phyloP scores from a whole-genome alignment of 2,797 vertebrate genomes.

The Coluber constrictor region DNA sequence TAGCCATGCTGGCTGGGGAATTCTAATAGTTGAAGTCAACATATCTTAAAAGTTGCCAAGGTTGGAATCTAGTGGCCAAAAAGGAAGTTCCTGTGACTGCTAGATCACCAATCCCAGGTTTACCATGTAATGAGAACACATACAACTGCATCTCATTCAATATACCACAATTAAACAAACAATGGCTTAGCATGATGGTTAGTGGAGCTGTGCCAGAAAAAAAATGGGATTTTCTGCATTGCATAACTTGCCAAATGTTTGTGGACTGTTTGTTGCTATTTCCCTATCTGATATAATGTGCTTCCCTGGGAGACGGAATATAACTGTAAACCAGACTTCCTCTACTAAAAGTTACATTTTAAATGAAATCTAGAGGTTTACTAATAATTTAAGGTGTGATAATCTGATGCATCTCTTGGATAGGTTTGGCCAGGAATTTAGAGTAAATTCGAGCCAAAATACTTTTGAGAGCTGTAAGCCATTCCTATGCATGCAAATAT shows the following conservation, averaged over 20 bases:
- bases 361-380: neutral
- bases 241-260: neutral
- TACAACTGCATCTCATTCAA: neutral
- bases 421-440: neutral
- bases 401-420: neutral
- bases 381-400: neutral
- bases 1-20: neutral
- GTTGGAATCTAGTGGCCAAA: neutral
- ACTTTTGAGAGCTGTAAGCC: neutral
- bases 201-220: neutral
- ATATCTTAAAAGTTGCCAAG: neutral
- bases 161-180: neutral
- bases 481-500: neutral
- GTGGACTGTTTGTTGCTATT: no score
- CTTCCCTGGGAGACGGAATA: neutral
- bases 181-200: neutral
- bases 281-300: neutral
- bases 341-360: neutral
- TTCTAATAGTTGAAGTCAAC: neutral
- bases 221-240: neutral
- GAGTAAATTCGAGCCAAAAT: rapidly evolving
- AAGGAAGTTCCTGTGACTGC: neutral
- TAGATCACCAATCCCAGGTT: neutral
- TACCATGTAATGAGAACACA: neutral
- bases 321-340: neutral